phyloP scores from a whole-genome alignment of 2,888 invertebrate species.

The Sceliomorpha sp. region DNA sequence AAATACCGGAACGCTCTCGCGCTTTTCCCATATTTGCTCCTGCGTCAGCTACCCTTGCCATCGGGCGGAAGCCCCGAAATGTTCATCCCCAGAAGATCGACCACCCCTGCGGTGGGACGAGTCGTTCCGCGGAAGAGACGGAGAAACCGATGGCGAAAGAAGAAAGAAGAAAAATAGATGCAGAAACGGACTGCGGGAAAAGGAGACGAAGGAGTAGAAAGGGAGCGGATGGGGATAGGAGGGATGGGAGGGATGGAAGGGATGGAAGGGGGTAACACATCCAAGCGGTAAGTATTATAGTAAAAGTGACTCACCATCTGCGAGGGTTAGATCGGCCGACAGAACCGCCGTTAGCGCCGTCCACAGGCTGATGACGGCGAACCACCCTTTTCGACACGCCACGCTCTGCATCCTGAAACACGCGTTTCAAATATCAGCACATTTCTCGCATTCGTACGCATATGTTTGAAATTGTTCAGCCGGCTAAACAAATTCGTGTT shows the following conservation, averaged over 20 bases:
- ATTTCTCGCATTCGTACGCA: no score
- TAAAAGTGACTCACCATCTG: slow-evolving; percentile 76
- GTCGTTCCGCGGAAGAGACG: no score
- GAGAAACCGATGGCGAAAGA: no score
- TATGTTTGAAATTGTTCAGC: no score
- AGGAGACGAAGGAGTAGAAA: no score
- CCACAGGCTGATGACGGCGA: slow-evolving; percentile 65
- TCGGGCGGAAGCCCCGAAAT: slow-evolving; percentile 54
- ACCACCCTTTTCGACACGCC: slow-evolving; percentile 70
- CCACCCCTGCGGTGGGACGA: no score
- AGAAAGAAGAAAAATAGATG: no score
- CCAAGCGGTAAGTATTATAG: slow-evolving; percentile 59
- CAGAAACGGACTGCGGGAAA: no score
- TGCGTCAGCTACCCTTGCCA: slow-evolving; percentile 24
- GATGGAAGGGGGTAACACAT: slow-evolving; percentile 19
- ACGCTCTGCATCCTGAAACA: slow-evolving; percentile 73
- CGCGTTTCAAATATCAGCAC: slow-evolving; percentile 46
- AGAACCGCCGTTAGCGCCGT: slow-evolving; percentile 67
- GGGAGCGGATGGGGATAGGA: not conserved
- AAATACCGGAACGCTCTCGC: slow-evolving; percentile 55
- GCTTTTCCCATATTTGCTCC: slow-evolving; percentile 56
- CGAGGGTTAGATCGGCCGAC: slow-evolving; percentile 66
- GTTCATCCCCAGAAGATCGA: slow-evolving; percentile 45
- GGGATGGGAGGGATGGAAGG: no score
- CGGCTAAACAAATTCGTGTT: no score